Base-by-base conservation (phyloP, 2,113 vertebrate genomes). In the Paralichthys olivaceus region DNA sequence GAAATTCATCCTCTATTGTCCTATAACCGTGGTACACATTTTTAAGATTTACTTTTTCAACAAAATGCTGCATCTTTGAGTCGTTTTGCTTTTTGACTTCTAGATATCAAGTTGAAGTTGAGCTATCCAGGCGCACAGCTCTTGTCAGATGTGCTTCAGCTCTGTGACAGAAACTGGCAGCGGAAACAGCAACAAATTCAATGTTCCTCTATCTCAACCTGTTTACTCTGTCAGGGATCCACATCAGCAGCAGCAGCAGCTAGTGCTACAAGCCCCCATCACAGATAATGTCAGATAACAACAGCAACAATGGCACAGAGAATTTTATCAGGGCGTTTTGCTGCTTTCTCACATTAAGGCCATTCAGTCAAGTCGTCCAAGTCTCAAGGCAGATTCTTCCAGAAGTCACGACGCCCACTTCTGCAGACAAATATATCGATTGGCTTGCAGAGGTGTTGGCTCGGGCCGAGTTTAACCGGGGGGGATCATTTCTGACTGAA, bases 141-240 rank as follows among this genome's bases (percentile, higher is more conserved):
- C 45, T 63, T 77, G 56, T 81, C 69, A 69, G 75, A 63, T 64
- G 53, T 73, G 63, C 45, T 63, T 74, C 34, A 67, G 62, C 66
- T 78, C 53, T 59, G 58, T 28, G 26, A 49, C 2, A 8, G 43
- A 60, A 40, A 57, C 61, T 56, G 59, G 65, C 72, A 49, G 59
- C 26, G 64, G 32, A 70, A 72, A 77, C 32, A 34, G 37, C 29
- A 0, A 57, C 37, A 62, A 51, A 74, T 68, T 47, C 74, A 55
- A 3, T 79, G 73, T 70, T 71, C 37, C 65, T 87, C 58, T 55
- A 62, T 84, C 67, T 79, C 56, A 73, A 66, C 80, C 66, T 79
- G 69, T 81, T 89, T 72, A 79, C 53, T 77, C 69, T 78, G 73
- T 88, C 73, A 81, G 69, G 69, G 34, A 84, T 72, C 53, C 80